phyloP scores from a whole-genome alignment of 2,113 vertebrate species.

The Triplophysa rosa region DNA sequence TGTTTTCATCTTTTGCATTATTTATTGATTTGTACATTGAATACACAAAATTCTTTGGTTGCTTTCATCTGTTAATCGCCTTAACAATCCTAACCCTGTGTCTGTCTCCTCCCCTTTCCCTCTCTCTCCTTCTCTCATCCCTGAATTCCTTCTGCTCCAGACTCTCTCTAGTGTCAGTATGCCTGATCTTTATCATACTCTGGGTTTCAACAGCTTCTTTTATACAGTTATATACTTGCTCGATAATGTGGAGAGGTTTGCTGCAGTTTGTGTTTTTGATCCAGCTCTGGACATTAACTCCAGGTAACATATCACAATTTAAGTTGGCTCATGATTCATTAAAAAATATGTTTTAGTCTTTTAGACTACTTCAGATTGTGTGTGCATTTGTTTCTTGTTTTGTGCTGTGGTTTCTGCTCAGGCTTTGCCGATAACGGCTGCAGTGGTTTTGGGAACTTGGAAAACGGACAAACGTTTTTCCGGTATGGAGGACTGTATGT shows the following conservation, averaged over 20 bases:
- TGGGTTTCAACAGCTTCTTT: conserved; percentile 13
- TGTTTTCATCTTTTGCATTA: too few relatives aligned
- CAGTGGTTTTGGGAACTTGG: conserved; percentile 60
- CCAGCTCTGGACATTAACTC: conserved; percentile 45
- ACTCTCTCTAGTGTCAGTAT: conserved; percentile 25
- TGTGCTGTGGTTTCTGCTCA: background rate
- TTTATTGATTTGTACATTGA: too few relatives aligned
- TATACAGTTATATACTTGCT: conserved; percentile 4
- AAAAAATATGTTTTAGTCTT: background rate
- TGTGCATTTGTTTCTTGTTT: background rate
- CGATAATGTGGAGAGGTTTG: conserved; percentile 11
- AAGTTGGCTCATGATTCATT: too few relatives aligned
- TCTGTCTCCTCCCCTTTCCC: background rate
- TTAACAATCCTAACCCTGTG: background rate
- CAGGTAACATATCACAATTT: conserved; percentile 52
- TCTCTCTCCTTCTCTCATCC: background rate
- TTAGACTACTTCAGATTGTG: background rate
- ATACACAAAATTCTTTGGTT: too few relatives aligned
- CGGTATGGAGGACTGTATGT: conserved; percentile 70
- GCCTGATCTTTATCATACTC: background rate
- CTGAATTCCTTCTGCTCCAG: background rate
- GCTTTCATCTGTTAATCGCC: too few relatives aligned
- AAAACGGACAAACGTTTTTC: conserved; percentile 71
- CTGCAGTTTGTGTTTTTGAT: conserved; percentile 46
- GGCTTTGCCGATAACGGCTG: conserved; percentile 53